Base-by-base conservation (phyloP, 1,140 invertebrate genomes). In the Chrysoperla carnea region DNA sequence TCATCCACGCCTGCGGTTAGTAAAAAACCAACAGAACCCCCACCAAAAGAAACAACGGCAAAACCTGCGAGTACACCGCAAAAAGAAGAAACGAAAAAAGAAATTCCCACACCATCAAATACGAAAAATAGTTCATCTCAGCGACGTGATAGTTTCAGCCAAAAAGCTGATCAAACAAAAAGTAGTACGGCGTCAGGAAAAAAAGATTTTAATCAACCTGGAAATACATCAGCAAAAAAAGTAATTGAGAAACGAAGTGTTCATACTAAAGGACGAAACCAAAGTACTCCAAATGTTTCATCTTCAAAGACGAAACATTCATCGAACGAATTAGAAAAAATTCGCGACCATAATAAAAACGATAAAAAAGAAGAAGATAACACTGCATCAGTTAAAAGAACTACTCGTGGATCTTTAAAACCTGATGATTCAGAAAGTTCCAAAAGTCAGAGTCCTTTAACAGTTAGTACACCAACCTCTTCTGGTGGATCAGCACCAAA, bases 11-110 rank as follows among this genome's bases (percentile, higher is more conserved):
- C 17, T 5, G 5, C 5, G 17, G 17, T 71, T 14, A 46, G 46
- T 6, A 67, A 67, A 47, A 44, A 50, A 17, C 60, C 61, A 43
- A 59, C 63, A 28, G 29, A 29, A 12, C 36, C 37, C 29, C 41
- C 48, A 36, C 61, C 64, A 45, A 23, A 23, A 23, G 17, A 23
- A 23, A 23, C 17, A 23, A 3, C n/a, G n/a, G n/a, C 17, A 23
- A 67, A 69, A 39, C 62, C 59, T 41, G 54, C 58, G 7, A 63
- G 61, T 33, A 66, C 70, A 44, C 50, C 58, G 4, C 46, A 52
- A 1, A 67, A 68, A 46, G 64, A 65, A 23, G 33, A 47, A 6
- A 58, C 64, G 31, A 68, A 64, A 46, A 67, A 66, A 46, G 69
- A 70, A 23, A 66, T 68, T 36, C 68, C 67, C 44, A 48, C 50